phyloP scores from a whole-genome alignment of 2,113 vertebrate genomes.

The Notiomystis cincta region DNA sequence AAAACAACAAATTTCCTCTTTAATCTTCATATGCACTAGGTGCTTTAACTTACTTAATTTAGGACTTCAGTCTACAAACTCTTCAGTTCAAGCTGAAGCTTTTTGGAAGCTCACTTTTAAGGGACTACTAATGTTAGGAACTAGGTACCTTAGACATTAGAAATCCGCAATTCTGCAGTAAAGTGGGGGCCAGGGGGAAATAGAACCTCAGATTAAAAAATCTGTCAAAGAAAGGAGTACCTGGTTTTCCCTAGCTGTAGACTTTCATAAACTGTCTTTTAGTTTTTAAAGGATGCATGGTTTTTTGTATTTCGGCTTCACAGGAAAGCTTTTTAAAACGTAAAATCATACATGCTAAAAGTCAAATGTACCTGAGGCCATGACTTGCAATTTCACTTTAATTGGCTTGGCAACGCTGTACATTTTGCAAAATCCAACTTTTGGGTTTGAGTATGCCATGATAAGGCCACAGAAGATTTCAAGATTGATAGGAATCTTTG shows the following conservation, averaged over 20 bases:
- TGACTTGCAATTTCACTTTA: neutral
- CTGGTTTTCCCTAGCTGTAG: neutral
- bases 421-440: neutral
- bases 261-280: neutral
- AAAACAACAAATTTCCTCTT: neutral
- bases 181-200: neutral
- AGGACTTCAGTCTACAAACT: neutral
- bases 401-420: neutral
- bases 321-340: neutral
- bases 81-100: neutral
- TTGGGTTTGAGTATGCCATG: neutral
- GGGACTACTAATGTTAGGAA: neutral
- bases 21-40: neutral
- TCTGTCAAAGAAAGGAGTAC: neutral
- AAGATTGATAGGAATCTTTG: accelerated
- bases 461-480: neutral
- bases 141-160: neutral
- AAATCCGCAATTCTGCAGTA: neutral
- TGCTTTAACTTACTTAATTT: neutral
- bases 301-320: neutral
- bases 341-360: neutral
- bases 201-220: neutral
- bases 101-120: neutral
- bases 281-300: neutral
- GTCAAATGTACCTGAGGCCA: neutral